Percentiles rank a stretch among this genome's conserved stretches.
Evolutionary conservation across 1,140 invertebrate genomes (phyloP).

Genomic region (Drosophila tsacasi): DNA sequence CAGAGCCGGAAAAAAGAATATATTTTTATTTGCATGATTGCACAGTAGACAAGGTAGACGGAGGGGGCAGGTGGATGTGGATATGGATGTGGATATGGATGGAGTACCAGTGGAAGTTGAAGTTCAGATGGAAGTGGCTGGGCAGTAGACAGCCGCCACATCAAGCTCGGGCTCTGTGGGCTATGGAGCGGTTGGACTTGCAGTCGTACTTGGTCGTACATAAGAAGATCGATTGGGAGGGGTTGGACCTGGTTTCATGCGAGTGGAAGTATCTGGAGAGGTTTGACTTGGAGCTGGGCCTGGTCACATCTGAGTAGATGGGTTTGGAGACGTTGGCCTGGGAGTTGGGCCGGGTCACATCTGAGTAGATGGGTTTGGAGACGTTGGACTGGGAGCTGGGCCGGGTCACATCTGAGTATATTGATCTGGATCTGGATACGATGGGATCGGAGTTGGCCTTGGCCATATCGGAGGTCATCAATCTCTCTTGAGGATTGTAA

Average conservation of each 20-base stretch:
- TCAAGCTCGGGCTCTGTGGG: conserved; percentile 5
- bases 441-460: not conserved
- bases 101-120: not conserved
- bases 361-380: too few relatives aligned
- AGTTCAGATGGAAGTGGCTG: too few relatives aligned
- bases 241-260: not conserved
- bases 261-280: not conserved
- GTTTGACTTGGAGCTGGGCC: not conserved
- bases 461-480: too few relatives aligned
- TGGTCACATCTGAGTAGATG: not conserved
- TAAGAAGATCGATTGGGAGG: not conserved
- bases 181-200: not conserved
- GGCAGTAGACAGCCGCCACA: not conserved
- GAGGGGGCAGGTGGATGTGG: conserved; percentile 6
- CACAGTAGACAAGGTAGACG: conserved; percentile 39
- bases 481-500: too few relatives aligned
- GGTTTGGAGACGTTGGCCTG: not conserved
- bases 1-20: conserved; percentile 50
- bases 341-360: not conserved
- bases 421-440: too few relatives aligned
- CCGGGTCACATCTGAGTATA: not conserved
- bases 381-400: not conserved
- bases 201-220: not conserved
- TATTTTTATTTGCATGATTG: conserved; percentile 82
- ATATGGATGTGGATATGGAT: not conserved